phyloP scores from a whole-genome alignment of 1,140 invertebrate species.

The Apocrypta bakeri region DNA sequence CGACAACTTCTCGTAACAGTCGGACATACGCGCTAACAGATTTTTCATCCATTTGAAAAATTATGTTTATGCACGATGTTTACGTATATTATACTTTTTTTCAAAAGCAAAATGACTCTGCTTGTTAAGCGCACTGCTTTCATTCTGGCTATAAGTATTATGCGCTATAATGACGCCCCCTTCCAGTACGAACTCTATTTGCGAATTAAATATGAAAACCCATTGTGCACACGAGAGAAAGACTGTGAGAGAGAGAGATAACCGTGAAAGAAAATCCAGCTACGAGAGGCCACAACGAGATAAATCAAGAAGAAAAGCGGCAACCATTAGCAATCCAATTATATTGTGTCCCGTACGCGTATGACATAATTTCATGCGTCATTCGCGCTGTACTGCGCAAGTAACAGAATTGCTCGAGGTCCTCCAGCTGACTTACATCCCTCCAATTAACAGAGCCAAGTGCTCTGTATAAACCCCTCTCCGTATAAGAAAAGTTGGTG shows the following conservation, averaged over 20 bases:
- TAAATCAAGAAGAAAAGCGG: conserved; percentile 1
- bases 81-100: too few relatives aligned
- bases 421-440: neutral
- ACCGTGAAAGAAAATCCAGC: neutral
- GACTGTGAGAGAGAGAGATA: too few relatives aligned
- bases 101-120: too few relatives aligned
- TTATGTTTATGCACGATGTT: too few relatives aligned
- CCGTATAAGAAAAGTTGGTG: neutral
- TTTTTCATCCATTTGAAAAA: too few relatives aligned
- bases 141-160: too few relatives aligned
- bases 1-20: neutral
- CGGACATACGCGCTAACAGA: neutral
- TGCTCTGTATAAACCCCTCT: neutral
- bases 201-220: neutral
- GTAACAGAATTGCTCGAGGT: neutral
- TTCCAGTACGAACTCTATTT: neutral
- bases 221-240: neutral
- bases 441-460: neutral
- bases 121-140: too few relatives aligned
- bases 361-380: conserved; percentile 5
- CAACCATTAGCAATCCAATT: neutral
- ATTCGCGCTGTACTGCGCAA: too few relatives aligned
- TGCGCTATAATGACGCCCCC: too few relatives aligned
- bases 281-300: neutral
- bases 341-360: neutral